phyloP scores from a whole-genome alignment of 2,797 vertebrate species.

The Chelonia mydas region DNA sequence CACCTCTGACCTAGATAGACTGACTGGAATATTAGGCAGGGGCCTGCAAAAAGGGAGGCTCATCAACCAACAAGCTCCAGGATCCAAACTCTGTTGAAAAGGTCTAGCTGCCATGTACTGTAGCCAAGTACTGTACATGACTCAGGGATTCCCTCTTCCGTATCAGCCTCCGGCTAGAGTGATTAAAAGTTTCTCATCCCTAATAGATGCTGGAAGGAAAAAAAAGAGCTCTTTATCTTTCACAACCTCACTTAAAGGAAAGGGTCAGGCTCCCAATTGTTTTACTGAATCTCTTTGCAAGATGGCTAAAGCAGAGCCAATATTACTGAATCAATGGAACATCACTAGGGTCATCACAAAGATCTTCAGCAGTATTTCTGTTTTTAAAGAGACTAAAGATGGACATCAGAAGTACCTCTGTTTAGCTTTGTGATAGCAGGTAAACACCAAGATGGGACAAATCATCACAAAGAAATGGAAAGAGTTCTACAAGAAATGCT shows the following conservation, averaged over 20 bases:
- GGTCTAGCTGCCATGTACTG: background rate
- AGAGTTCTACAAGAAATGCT: background rate
- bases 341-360: accelerated
- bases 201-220: background rate
- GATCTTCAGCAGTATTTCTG: background rate
- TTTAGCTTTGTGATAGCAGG: accelerated
- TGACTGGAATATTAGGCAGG: accelerated
- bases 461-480: accelerated
- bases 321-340: accelerated
- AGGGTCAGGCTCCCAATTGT: background rate
- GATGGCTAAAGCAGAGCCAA: background rate
- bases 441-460: background rate
- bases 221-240: background rate
- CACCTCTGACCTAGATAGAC: background rate
- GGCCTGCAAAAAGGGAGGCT: accelerated
- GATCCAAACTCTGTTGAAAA: background rate
- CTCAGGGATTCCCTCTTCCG: accelerated
- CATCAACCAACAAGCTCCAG: background rate
- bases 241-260: background rate
- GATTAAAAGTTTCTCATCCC: background rate
- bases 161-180: background rate
- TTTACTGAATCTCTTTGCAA: accelerated
- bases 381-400: accelerated
- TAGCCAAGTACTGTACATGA: background rate
- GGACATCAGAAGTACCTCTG: background rate